Percentiles rank a stretch among this genome's conserved stretches.
Conservation (phyloP, 1,140 invertebrate species). For the Leptinotarsa lineolata region DNA sequence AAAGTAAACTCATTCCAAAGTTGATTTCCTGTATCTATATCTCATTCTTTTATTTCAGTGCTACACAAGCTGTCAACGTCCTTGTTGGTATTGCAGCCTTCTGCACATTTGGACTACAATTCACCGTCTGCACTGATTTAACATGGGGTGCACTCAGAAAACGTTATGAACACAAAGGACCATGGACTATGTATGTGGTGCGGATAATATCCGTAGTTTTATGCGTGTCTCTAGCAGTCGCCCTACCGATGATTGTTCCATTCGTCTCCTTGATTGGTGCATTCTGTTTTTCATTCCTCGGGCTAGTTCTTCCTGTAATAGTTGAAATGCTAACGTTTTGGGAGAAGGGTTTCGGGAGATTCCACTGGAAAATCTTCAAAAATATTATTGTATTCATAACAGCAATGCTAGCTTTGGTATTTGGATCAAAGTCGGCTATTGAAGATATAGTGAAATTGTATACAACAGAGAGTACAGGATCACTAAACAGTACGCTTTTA, state of each 20-base stretch:
- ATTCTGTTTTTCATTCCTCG: conserved; percentile 90
- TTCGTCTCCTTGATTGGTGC: conserved; percentile 94
- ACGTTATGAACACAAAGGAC: conserved; percentile 67
- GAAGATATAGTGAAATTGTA: conserved; percentile 66
- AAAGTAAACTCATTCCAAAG: too few species aligned
- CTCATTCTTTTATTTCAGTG: conserved; percentile 61
- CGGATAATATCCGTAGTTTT: conserved; percentile 67
- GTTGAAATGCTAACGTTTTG: conserved; percentile 85
- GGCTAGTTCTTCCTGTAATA: conserved; percentile 87
- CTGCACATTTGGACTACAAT: conserved; percentile 92
- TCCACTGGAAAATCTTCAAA: conserved; percentile 76
- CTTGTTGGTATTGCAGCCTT: conserved; percentile 87
- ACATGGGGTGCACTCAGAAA: conserved; percentile 76
- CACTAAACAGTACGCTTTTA: neutral
- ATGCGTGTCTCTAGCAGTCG: conserved; percentile 79
- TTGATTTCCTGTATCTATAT: neutral
- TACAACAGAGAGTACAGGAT: conserved; percentile 7
- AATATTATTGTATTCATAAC: conserved; percentile 74
- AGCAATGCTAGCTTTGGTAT: conserved; percentile 75
- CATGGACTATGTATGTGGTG: conserved; percentile 76
- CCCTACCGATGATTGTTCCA: conserved; percentile 85
- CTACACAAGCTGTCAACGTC: conserved; percentile 83
- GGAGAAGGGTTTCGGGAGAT: conserved; percentile 73
- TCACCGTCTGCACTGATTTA: conserved; percentile 90
- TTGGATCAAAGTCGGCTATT: conserved; percentile 78